A percentile compares a stretch with the other conserved stretches of the same genome.
Conservation (phyloP, 2,888 invertebrate genomes). For the Cantharis lateralis region DNA sequence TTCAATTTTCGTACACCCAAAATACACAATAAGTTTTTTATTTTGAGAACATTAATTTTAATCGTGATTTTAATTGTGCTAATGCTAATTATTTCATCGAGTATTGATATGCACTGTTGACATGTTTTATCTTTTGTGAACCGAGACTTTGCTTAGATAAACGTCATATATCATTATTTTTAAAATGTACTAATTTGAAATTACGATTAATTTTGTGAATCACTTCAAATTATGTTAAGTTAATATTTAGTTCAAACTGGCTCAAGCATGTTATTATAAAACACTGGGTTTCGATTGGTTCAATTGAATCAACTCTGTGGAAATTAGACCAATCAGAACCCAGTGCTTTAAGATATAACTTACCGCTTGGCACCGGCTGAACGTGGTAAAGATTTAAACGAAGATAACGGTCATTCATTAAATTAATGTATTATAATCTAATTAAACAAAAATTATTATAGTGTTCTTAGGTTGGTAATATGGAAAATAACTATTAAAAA, state of each 20-base stretch:
- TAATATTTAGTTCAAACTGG: not conserved
- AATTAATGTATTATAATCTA: not conserved
- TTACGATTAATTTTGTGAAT: not conserved
- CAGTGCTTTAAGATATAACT: too few species aligned
- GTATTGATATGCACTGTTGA: constrained; percentile 50
- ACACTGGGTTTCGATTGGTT: too few species aligned
- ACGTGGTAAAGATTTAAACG: too few species aligned
- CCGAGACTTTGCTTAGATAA: constrained; percentile 24
- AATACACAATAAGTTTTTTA: not conserved
- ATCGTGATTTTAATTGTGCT: not conserved
- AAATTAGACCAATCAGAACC: too few species aligned
- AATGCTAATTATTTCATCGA: constrained; percentile 1
- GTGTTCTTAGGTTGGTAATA: not conserved
- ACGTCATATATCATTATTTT: not conserved
- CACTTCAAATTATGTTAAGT: not conserved
- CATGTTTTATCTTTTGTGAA: constrained; percentile 14
- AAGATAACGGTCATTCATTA: not conserved
- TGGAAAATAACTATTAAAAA: too few species aligned
- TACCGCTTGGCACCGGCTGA: too few species aligned
- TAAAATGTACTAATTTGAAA: not conserved
- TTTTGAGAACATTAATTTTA: not conserved
- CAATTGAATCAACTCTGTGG: too few species aligned
- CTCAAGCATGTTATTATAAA: not conserved
- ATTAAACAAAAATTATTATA: too few species aligned
- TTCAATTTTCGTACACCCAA: not conserved